Conservation (phyloP, 2,113 vertebrate species). For the Urocitellus parryii region DNA sequence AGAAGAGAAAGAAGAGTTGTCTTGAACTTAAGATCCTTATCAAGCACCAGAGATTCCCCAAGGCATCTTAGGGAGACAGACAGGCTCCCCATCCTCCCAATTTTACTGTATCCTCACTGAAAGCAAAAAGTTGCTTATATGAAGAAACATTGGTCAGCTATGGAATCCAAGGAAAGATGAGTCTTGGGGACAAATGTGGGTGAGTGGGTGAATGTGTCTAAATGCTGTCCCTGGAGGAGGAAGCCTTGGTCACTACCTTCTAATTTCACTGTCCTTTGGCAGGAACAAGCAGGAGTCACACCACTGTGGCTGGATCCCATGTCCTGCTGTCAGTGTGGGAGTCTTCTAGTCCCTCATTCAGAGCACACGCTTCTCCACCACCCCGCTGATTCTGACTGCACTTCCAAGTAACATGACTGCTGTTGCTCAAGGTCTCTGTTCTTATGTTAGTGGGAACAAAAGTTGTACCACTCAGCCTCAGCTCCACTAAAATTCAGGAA, state of each 20-base stretch:
- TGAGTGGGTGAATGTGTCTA: neutral
- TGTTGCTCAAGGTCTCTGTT: neutral
- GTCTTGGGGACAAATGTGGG: neutral
- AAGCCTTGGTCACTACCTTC: neutral
- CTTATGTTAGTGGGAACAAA: neutral
- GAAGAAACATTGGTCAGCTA: neutral
- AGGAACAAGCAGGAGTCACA: neutral
- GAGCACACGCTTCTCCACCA: neutral
- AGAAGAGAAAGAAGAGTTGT: neutral
- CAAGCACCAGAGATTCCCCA: neutral
- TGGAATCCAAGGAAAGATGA: neutral
- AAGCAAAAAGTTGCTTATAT: neutral
- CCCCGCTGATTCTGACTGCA: neutral
- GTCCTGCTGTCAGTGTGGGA: neutral
- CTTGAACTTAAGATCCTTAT: neutral
- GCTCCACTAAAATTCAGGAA: neutral
- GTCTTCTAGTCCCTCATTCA: neutral
- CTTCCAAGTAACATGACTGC: neutral
- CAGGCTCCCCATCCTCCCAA: neutral
- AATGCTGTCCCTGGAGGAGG: neutral
- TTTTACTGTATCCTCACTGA: neutral
- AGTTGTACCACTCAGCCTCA: neutral
- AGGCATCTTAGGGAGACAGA: neutral
- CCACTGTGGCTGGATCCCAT: neutral
- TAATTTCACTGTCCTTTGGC: neutral